Conservation (phyloP, 2,113 vertebrate species). For the Gavialis gangeticus region DNA sequence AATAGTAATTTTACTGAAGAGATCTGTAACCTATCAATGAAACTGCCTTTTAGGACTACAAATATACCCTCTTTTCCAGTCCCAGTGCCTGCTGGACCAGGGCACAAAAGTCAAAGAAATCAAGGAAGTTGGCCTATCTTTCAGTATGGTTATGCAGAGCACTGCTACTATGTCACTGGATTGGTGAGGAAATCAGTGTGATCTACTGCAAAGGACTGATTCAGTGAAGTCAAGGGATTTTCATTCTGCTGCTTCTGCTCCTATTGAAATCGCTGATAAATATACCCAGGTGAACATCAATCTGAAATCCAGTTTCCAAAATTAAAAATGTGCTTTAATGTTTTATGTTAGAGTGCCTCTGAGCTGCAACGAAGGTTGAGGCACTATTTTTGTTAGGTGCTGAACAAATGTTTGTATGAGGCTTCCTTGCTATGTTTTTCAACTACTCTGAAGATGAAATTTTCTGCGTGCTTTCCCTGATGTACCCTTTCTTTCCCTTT, state of each 20-base stretch:
- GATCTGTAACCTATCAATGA: not conserved
- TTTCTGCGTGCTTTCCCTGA: not conserved
- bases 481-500: not conserved
- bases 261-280: not conserved
- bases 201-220: not conserved
- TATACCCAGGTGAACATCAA: not conserved
- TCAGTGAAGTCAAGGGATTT: not conserved
- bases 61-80: not conserved
- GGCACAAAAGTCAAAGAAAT: not conserved
- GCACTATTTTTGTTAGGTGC: not conserved
- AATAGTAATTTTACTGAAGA: too few relatives aligned
- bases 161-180: not conserved
- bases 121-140: not conserved
- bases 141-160: not conserved
- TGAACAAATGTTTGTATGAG: not conserved
- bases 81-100: not conserved
- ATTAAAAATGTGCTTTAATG: not conserved
- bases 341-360: not conserved
- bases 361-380: not conserved
- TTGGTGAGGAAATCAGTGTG: not conserved
- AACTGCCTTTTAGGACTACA: not conserved
- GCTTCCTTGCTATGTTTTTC: not conserved
- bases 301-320: not conserved
- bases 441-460: not conserved
- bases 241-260: not conserved